Conservation (phyloP, 2,113 vertebrate species). For the Tragelaphus scriptus region DNA sequence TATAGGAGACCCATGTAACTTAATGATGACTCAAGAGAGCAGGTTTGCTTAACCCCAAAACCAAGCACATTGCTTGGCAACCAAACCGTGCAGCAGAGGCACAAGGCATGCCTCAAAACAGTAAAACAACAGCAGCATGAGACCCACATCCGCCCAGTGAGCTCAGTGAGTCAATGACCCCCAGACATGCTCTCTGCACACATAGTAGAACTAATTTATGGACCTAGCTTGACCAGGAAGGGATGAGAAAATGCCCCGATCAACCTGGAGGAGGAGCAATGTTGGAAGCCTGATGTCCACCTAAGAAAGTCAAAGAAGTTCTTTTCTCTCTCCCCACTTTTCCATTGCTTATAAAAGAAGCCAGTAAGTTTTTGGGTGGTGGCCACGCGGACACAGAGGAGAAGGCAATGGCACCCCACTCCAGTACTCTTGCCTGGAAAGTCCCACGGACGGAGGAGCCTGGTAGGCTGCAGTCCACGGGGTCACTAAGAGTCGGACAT, state of each 20-base stretch:
- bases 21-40: background rate
- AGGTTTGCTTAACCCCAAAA: background rate
- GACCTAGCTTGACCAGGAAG: background rate
- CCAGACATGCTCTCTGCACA: background rate
- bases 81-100: background rate
- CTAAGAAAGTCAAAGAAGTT: background rate
- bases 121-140: background rate
- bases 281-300: background rate
- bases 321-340: background rate
- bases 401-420: no score
- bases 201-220: background rate
- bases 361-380: no score
- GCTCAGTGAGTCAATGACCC: background rate
- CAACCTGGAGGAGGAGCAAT: background rate
- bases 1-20: background rate
- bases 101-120: background rate
- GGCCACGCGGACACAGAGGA: no score
- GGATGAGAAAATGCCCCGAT: fast-evolving
- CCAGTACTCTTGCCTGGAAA: no score
- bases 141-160: background rate
- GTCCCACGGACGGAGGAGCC: no score
- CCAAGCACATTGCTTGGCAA: background rate
- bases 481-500: no score
- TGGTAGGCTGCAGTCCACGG: no score
- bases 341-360: background rate